Evolutionary conservation across 2,888 invertebrate genomes (phyloP), one percentile per base, ranked within the genome.

Genomic region (Drosophila quinaria): DNA sequence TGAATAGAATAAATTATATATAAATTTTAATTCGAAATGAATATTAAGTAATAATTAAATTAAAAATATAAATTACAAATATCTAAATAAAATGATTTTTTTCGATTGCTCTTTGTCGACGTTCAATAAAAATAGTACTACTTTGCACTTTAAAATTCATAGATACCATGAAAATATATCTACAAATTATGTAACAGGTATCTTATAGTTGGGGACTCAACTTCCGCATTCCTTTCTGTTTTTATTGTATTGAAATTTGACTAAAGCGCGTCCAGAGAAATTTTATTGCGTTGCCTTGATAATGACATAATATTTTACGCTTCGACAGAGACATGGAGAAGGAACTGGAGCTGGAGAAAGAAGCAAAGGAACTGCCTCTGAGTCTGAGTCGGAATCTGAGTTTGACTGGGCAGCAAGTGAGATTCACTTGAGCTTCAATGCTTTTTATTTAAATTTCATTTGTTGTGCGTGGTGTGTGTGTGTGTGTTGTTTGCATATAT

Each of bases 271-370:
- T 64, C 84, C 71, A 84, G 70, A 19, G 66, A 71, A 75, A 82
- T 88, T 88, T 87, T 88, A 87, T 87, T 84, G 87, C 87, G 76
- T 82, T 78, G 70, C 80, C 75, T 83, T 90, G 87, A 90, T 90
- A 90, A 90, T 89, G 90, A 89, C 81, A 86, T 87, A 90, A 90
- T 90, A 87, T 90, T 90, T 90, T 79, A 90, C 90, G 89, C 90
- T 89, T 90, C 89, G 89, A 80, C 87, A 81, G 78, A 74, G 70
- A 39, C 70, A 47, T 52, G 52, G 52, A 52, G 44, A 41, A 29
- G 25, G 4, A 33, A 46, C 46, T n/a, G 47, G 29, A 39, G 8
- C 1, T 49, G 33, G 35, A 15, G 22, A 1, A 19, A 37, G 44
- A 5, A 4, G 9, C 1, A 9, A 4, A 13, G 3, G 11, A 17